Base-by-base conservation (phyloP, 2,888 invertebrate genomes). In the Glyphotaelius pellucidus region DNA sequence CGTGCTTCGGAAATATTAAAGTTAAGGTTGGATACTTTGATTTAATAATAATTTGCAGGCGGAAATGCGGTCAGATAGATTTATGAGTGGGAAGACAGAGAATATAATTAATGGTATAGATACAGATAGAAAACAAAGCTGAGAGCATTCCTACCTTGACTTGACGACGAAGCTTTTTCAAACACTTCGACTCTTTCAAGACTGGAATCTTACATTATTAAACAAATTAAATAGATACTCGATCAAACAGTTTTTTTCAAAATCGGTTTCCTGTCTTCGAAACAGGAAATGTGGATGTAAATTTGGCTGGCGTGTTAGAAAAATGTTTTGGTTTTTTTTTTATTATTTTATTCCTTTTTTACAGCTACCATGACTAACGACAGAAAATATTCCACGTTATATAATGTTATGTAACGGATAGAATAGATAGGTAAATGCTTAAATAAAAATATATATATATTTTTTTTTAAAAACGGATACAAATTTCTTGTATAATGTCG, bases 61-160 rank as follows among this genome's bases (percentile, higher is more conserved):
- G 67, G 67, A 67, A 67, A 67, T 67, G 67, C 67, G 67, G 67
- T 67, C 67, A n/a, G 67, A 67, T 67, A 67, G 67, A 67, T 67
- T 67, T 67, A 67, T n/a, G 67, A 67, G 67, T 67, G 25, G 25
- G 67, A 67, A 25, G 67, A 67, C 67, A n/a, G 67, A 67, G 67
- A 25, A 2, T 7, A 25, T 67, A 25, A 67, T 67, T 67, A 25
- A 67, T 67, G 25, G 9, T 67, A 67, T 25, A 67, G 25, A 67
- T 67, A 67, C 52, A 67, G 25, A 19, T 19, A 67, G 67, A 67
- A 67, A 67, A 67, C 25, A 67, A 67, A 67, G 67, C 67, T 25
- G 67, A 19, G 67, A 67, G 25, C 67, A 67, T 67, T 67, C 25
- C 67, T 67, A 7, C 67, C 67, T n/a, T n/a, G 67, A 25, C 67